Evolutionary conservation across 2,113 vertebrate species (phyloP), one percentile per base, ranked within the genome.

Genomic region (Petromus typicus): DNA sequence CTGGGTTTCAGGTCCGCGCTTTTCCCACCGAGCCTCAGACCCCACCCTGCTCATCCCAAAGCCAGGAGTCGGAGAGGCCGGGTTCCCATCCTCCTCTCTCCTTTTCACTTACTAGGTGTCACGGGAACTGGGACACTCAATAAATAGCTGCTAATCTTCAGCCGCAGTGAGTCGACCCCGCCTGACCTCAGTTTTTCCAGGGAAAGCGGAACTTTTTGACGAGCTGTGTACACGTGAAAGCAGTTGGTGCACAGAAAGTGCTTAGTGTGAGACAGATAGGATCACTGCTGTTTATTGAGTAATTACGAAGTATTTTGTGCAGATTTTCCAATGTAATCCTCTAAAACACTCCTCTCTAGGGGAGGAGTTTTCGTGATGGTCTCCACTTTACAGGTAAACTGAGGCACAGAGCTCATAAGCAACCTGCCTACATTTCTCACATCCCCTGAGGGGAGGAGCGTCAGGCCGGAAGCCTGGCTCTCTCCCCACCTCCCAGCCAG

Each of bases 231-330:
- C 17, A 37, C 27, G 12, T 43, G 40, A 54, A 32, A 89, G 75
- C 63, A 43, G 13, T n/a, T 71, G 45, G 34, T 37, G 22, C 16
- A 4, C 57, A 4, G 23, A 40, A 11, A 5, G 40, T 40, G 30
- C 71, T 88, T 78, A 59, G n/a, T 7, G 0, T 27, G n/a, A 10
- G 32, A 3, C 18, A 37, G 54, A 51, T 37, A 30, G 27, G 56
- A 63, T 34, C 51, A 37, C 25, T 64, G 13, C 56, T 86, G 40
- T 51, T 96, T 92, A 83, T 23, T 37, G 59, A 93, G 83, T 34
- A 40, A 45, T 93, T 43, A 37, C n/a, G 79, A 59, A 78, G 89
- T 34, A 43, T 73, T 76, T 92, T 32, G 4, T 73, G 0, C 63
- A 67, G 30, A 73, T 37, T 94, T 89, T 81, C 69, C 37, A 54